Evolutionary conservation across 1,140 invertebrate genomes (phyloP), one percentile per base, ranked within the genome.

Genomic region (Cotesia chilonis): DNA sequence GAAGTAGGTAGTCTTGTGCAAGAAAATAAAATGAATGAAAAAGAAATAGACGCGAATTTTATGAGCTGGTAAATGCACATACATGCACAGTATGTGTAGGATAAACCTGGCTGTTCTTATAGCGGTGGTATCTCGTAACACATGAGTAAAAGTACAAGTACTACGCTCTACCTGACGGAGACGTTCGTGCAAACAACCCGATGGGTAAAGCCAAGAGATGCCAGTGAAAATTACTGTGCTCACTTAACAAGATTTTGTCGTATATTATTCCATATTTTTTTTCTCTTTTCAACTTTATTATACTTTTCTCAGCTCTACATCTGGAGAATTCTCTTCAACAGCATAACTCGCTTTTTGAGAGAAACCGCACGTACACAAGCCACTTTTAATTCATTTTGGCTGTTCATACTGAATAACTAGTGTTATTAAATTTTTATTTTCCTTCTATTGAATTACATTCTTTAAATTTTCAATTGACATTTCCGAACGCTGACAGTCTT

Each of bases 161-260:
- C 12, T 55, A 55, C 17, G 12, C 4, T 14, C 14, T 37, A 64
- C 37, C 10, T 41, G 60, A n/a, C 12, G 38, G 64, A 66, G 36
- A 52, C 38, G 64, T 10, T 20, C 14, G 64, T 66, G 38, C 64
- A 66, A 66, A 66, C 64, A 66, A 66, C 37, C 64, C 64, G 36
- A 14, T 51, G 61, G 61, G 36, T 66, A 66, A 66, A 52, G 64
- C 38, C 38, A 35, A 37, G 38, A 47, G 64, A 66, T 51, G 64
- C 38, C 14, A 41, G 41, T 37, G 38, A 51, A 52, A 66, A 66
- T 66, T 66, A 20, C 61, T 37, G 41, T 20, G 17, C 41, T 51
- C 64, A 47, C 41, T 47, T 14, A 47, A 66, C 14, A 36, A 63
- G 35, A 38, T 63, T 20, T 14, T 20, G 9, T 28, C 28, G 28